phyloP scores from a whole-genome alignment of 2,888 invertebrate genomes.

The Quadroppia sp. region DNA sequence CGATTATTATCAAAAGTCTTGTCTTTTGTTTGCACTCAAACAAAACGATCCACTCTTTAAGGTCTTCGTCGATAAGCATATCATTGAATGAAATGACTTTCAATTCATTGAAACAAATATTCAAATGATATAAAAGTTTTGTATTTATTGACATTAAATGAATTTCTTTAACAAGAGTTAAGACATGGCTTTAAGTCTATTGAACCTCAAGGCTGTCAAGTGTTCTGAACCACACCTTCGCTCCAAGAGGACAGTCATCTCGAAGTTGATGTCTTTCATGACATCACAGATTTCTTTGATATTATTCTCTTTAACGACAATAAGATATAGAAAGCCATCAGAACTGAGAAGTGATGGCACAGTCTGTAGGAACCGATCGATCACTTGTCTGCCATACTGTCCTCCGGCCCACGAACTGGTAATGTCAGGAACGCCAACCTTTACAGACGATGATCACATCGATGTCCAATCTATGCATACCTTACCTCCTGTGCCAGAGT shows the following conservation, averaged over 20 bases:
- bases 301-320: constrained; percentile 83
- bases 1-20: constrained; percentile 77
- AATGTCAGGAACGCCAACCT: constrained; percentile 5
- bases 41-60: constrained; percentile 23
- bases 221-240: constrained; percentile 81
- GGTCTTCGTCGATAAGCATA: not conserved
- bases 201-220: constrained; percentile 62
- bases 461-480: not conserved
- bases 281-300: constrained; percentile 62
- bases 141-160: not conserved
- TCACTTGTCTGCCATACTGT: constrained; percentile 62
- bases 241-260: constrained; percentile 62
- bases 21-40: constrained; percentile 70
- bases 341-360: constrained; percentile 68
- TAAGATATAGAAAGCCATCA: constrained; percentile 76
- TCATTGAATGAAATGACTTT: not conserved
- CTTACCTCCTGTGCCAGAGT: constrained; percentile 70
- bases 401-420: constrained; percentile 58
- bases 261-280: constrained; percentile 61
- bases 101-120: not conserved
- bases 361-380: constrained; percentile 61
- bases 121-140: too few species aligned
- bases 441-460: not conserved
- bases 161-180: too few species aligned
- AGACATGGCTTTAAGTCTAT: too few species aligned